phyloP scores from a whole-genome alignment of 2,797 vertebrate species.

The Austrolebias charrua region DNA sequence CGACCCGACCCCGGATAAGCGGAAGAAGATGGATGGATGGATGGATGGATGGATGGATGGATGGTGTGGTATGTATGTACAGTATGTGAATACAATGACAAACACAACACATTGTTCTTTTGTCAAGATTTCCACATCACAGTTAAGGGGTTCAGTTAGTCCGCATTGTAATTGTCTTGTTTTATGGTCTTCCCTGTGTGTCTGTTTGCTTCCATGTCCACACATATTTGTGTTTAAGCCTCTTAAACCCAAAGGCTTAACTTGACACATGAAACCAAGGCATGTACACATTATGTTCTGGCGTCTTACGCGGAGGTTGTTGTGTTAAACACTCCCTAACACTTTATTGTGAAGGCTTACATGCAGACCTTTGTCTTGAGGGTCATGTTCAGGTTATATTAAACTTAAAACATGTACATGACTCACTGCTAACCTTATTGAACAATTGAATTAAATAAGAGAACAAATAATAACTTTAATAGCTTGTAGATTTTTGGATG shows the following conservation, averaged over 20 bases:
- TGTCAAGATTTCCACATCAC: conserved; percentile 1
- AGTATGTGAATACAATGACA: no score
- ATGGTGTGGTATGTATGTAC: no score
- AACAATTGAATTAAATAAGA: conserved; percentile 15
- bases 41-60: no score
- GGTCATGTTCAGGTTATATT: conserved; percentile 25
- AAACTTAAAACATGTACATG: conserved; percentile 28
- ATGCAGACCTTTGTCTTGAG: conserved; percentile 15
- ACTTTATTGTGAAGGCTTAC: conserved; percentile 3
- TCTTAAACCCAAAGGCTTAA: conserved; percentile 40
- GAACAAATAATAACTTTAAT: neutral
- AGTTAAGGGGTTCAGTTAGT: conserved; percentile 29
- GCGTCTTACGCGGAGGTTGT: conserved; percentile 6
- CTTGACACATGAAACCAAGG: conserved; percentile 34
- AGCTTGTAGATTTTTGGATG: no score
- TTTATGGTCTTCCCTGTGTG: conserved; percentile 20
- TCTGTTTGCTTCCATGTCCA: conserved; percentile 11
- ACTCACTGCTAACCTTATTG: conserved; percentile 8
- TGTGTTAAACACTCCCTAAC: conserved; percentile 15
- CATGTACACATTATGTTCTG: conserved; percentile 15
- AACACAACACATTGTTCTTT: no score
- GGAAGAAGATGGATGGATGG: no score
- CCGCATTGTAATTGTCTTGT: conserved; percentile 47
- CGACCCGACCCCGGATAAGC: no score
- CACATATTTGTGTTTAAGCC: conserved; percentile 34